Evolutionary conservation across 37 sponge, comb jelly and placozoan species (phyloP).

Genomic region (Halisarca cf. caerulea): DNA sequence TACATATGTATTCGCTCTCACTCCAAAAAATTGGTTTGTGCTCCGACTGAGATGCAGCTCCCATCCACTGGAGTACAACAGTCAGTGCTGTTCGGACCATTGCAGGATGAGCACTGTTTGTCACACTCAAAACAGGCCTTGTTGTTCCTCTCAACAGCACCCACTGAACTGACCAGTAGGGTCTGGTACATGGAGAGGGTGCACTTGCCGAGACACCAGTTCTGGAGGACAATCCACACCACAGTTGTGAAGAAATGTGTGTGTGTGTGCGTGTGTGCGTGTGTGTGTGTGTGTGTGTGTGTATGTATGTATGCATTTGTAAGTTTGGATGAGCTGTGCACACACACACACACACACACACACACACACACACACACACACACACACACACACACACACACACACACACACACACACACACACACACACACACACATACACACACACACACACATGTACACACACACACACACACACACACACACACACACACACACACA

Average conservation of each 20-base stretch:
- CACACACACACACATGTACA: neutral
- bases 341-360: neutral
- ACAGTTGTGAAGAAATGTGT: too few relatives aligned
- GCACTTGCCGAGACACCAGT: neutral
- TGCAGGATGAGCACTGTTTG: too few relatives aligned
- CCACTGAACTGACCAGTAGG: constrained; percentile 24
- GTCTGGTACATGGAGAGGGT: constrained; percentile 62
- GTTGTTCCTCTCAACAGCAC: too few relatives aligned
- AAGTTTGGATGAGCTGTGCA: neutral
- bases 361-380: neutral
- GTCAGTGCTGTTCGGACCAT: too few relatives aligned
- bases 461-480: neutral
- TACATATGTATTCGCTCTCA: neutral
- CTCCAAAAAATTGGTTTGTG: too few relatives aligned
- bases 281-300: neutral
- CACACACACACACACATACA: neutral
- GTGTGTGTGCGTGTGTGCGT: constrained; percentile 13
- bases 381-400: constrained; percentile 1
- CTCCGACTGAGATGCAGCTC: too few relatives aligned
- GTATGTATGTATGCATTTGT: neutral
- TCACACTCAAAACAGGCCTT: too few relatives aligned
- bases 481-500: neutral
- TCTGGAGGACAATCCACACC: neutral
- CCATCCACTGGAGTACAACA: too few relatives aligned
- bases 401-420: neutral